A percentile compares a stretch with the other conserved stretches of the same genome.
These are phyloP conservation scores for Apodemus speciosus DNA, from an alignment of 2,113 vertebrate species.

Conservation along the genomic window DNA sequence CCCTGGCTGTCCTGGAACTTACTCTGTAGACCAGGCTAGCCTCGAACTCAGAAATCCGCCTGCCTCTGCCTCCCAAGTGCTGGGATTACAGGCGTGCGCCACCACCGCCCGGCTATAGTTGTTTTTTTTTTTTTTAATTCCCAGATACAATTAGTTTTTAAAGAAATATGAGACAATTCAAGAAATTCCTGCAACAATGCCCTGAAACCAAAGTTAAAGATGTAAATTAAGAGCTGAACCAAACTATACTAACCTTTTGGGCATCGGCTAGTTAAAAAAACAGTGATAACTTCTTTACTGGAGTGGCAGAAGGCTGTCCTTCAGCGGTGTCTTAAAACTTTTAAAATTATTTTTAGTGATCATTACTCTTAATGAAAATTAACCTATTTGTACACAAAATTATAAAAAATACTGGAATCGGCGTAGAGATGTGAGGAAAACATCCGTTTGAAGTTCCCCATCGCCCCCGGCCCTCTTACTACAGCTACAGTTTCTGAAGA, in stretches of 20 bases:
- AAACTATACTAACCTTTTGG: slow-evolving; percentile 1
- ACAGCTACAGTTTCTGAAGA: neutral
- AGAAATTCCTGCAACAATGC: slow-evolving; percentile 13
- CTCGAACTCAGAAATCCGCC: too few species aligned
- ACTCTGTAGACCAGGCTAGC: too few species aligned
- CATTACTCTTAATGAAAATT: neutral
- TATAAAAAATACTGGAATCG: neutral
- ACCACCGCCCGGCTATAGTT: too few species aligned
- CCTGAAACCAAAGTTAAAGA: slow-evolving; percentile 43
- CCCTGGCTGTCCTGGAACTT: too few species aligned
- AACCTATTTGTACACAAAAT: neutral
- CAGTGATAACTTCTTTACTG: neutral
- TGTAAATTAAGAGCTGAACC: slow-evolving; percentile 24
- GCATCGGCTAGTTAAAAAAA: neutral
- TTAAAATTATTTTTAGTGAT: slow-evolving; percentile 15
- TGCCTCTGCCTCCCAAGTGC: too few species aligned
- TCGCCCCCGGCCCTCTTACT: neutral
- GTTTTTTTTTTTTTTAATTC: neutral
- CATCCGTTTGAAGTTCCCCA: neutral
- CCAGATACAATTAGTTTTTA: neutral
- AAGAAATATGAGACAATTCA: neutral
- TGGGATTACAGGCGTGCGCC: too few species aligned
- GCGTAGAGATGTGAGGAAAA: neutral
- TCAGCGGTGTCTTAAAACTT: neutral
- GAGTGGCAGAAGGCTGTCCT: neutral